A percentile compares a stretch with the other conserved stretches of the same genome.
phyloP scores from a whole-genome alignment of 1,140 invertebrate genomes.

The Drosophila micromelanica region DNA sequence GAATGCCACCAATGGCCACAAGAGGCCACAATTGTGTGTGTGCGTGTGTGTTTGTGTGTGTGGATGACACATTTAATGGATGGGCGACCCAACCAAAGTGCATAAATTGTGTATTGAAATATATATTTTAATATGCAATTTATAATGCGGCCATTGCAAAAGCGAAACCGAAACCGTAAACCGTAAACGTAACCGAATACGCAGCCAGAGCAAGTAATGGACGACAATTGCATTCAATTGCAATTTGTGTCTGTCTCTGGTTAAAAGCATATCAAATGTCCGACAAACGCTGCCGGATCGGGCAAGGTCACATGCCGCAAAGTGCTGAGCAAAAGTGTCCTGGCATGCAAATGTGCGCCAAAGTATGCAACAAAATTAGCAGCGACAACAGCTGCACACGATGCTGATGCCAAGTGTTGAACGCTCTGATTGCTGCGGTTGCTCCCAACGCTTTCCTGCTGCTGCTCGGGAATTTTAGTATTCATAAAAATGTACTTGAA shows the following conservation, averaged over 20 bases:
- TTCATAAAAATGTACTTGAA: conserved; percentile 78
- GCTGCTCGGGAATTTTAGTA: conserved; percentile 60
- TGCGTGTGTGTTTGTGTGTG: conserved; percentile 1
- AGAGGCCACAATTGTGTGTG: conserved; percentile 8
- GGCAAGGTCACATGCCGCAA: conserved; percentile 30
- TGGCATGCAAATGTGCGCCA: conserved; percentile 39
- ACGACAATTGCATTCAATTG: conserved; percentile 34
- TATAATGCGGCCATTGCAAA: conserved; percentile 59
- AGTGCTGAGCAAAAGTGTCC: not conserved
- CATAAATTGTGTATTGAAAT: conserved; percentile 45
- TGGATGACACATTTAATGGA: conserved; percentile 20
- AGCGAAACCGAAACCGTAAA: conserved; percentile 21
- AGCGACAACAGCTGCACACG: conserved; percentile 51
- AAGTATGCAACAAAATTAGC: conserved; percentile 72
- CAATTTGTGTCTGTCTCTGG: conserved; percentile 31
- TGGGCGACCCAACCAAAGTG: conserved; percentile 14
- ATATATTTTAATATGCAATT: conserved; percentile 70
- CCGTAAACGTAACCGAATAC: conserved; percentile 16
- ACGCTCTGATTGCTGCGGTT: conserved; percentile 73
- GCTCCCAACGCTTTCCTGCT: not conserved
- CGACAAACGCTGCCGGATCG: conserved; percentile 16
- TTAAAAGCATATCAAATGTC: conserved; percentile 44
- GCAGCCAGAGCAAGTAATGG: not conserved
- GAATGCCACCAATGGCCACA: conserved; percentile 30
- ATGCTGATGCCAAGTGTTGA: conserved; percentile 67